A percentile compares a stretch with the other conserved stretches of the same genome.
Conservation (phyloP, 1,140 invertebrate genomes). For the Pteromalus puparum region DNA sequence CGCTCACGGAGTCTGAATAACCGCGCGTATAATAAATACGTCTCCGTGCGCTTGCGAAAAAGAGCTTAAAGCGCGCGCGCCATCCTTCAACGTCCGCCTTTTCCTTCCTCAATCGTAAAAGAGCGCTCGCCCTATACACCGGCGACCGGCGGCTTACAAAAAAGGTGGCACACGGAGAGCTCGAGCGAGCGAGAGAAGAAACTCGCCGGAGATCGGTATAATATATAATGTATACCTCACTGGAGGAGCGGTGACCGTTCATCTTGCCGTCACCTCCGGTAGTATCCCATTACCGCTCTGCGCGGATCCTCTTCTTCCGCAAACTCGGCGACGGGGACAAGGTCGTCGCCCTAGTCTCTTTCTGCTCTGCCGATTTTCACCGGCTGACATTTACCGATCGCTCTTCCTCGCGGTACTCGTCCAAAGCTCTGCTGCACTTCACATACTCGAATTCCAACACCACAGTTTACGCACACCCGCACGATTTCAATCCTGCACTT, state of each 20-base stretch:
- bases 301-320: conserved; percentile 32
- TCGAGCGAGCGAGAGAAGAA: not conserved
- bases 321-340: conserved; percentile 51
- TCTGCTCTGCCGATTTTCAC: not conserved
- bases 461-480: not conserved
- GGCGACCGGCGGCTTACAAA: not conserved
- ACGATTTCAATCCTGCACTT: not conserved
- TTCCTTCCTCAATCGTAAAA: conserved; percentile 54
- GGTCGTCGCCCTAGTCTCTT: conserved; percentile 40
- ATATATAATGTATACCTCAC: conserved; percentile 63
- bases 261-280: conserved; percentile 69
- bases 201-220: not conserved
- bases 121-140: not conserved
- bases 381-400: too few relatives aligned
- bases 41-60: not conserved
- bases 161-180: not conserved
- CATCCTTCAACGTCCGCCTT: conserved; percentile 25
- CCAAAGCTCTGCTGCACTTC: not conserved
- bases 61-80: not conserved
- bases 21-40: not conserved
- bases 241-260: conserved; percentile 70
- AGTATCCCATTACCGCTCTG: conserved; percentile 68
- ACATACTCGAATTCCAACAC: not conserved
- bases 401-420: not conserved
- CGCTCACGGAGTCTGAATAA: not conserved